These are phyloP conservation scores for Nephrotoma guestfalica DNA, from an alignment of 2,888 invertebrate genomes.

Conservation along the genomic window DNA sequence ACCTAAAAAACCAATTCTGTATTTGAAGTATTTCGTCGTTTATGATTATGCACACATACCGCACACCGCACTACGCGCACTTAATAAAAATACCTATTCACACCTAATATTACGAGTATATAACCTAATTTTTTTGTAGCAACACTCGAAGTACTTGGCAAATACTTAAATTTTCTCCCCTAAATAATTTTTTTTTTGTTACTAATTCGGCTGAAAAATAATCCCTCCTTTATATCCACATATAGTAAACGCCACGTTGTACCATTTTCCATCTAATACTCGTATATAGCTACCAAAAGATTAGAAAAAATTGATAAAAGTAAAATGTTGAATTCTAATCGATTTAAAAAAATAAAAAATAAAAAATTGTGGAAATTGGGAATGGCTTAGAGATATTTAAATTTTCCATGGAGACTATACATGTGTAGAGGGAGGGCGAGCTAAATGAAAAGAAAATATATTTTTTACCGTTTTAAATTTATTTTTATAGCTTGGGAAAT, in stretches of 20 bases:
- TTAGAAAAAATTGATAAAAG: neutral
- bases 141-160: no score
- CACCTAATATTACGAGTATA: no score
- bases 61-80: no score
- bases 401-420: neutral
- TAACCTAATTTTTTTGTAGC: no score
- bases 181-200: no score
- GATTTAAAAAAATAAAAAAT: neutral
- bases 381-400: neutral
- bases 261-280: neutral
- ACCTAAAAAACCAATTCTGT: no score
- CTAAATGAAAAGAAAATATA: neutral
- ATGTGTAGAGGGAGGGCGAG: neutral
- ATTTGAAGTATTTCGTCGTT: no score
- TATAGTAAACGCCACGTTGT: neutral
- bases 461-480: neutral
- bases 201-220: no score
- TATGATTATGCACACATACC: no score
- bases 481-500: neutral
- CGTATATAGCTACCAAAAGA: neutral
- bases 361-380: neutral
- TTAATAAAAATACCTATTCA: no score
- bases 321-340: neutral
- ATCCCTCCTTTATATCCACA: no score
- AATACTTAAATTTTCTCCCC: no score